Percentiles rank a stretch among this genome's conserved stretches.
Evolutionary conservation across 2,113 vertebrate genomes (phyloP).

Genomic region (Polypterus senegalus): DNA sequence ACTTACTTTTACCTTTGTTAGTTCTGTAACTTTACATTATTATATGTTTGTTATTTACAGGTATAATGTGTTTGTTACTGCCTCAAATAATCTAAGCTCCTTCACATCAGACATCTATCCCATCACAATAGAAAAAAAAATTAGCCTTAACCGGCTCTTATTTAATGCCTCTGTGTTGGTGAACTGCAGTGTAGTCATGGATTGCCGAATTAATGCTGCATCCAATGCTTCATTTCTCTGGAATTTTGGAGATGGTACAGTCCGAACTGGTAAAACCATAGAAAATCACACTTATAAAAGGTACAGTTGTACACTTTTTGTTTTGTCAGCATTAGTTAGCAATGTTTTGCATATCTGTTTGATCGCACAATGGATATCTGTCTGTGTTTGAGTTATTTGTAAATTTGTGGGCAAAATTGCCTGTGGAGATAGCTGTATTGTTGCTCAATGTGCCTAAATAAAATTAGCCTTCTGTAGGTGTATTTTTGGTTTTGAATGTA

Average conservation of each 20-base stretch:
- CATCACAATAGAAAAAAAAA: constrained; percentile 45
- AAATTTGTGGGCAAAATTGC: no score
- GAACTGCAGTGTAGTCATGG: constrained; percentile 40
- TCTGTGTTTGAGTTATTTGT: no score
- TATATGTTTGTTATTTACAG: constrained; percentile 25
- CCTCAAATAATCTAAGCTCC: constrained; percentile 24
- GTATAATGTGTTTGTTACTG: constrained; percentile 42
- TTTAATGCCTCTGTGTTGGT: constrained; percentile 41
- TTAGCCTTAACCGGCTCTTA: constrained; percentile 48
- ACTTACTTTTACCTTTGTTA: no score
- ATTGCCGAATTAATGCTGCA: constrained; percentile 50
- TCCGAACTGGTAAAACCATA: constrained; percentile 28
- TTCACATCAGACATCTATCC: constrained; percentile 34
- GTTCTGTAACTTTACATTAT: no score
- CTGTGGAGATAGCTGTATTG: no score
- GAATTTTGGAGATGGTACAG: constrained; percentile 59
- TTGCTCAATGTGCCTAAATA: no score
- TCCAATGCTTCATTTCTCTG: constrained; percentile 49
- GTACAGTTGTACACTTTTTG: constrained; percentile 20
- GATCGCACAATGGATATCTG: no score
- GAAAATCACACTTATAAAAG: constrained; percentile 44
- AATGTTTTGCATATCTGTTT: no score
- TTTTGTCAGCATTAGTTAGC: background rate
- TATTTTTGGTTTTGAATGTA: no score
- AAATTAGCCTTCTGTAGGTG: no score